Conservation (phyloP, 2,113 vertebrate genomes). For the Bambusicola thoracicus region DNA sequence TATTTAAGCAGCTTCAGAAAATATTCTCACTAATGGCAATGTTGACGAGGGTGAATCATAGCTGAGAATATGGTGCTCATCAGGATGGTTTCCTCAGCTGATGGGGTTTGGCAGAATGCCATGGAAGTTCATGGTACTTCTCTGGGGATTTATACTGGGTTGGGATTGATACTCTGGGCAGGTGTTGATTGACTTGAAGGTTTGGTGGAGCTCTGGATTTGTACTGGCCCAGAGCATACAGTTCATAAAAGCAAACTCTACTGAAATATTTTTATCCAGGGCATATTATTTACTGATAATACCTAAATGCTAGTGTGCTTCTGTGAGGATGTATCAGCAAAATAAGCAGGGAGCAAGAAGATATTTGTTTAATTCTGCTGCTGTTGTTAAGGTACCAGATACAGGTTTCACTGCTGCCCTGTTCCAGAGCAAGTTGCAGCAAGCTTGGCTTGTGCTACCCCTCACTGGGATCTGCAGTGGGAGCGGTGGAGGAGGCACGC, state of each 20-base stretch:
- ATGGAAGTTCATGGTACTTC: not conserved
- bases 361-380: not conserved
- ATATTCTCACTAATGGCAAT: slow-evolving; percentile 29
- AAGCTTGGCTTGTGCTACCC: not conserved
- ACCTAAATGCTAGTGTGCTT: not conserved
- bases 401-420: not conserved
- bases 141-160: not conserved
- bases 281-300: not conserved
- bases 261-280: not conserved
- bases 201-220: not conserved
- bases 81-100: slow-evolving; percentile 42
- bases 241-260: not conserved
- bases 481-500: not conserved
- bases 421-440: not conserved
- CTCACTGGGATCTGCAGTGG: not conserved
- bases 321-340: not conserved
- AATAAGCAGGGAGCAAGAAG: not conserved
- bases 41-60: slow-evolving; percentile 33
- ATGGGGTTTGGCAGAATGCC: slow-evolving; percentile 38
- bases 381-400: not conserved
- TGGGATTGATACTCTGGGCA: not conserved
- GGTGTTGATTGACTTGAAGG: not conserved
- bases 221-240: not conserved
- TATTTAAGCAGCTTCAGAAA: slow-evolving; percentile 35
- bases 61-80: slow-evolving; percentile 4